phyloP scores from a whole-genome alignment of 2,888 invertebrate species.

The Pasiphila rectangulata region DNA sequence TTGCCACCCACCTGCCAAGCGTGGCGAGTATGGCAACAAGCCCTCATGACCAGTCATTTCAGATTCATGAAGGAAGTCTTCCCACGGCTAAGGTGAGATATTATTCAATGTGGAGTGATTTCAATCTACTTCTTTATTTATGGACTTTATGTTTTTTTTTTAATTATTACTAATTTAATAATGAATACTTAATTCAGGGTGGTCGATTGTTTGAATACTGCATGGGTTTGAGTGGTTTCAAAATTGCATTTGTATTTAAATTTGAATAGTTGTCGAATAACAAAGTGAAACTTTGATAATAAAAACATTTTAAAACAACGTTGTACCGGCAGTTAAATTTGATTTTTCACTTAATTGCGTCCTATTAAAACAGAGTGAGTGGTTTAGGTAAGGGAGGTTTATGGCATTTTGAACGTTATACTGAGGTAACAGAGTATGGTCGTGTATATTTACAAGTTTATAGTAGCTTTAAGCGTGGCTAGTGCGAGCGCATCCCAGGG shows the following conservation, averaged over 20 bases:
- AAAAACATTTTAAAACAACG: constrained; percentile 23
- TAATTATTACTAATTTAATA: no score
- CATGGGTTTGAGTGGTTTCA: constrained; percentile 13
- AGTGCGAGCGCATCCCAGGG: constrained; percentile 35
- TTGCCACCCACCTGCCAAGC: no score
- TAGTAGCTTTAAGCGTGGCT: background rate
- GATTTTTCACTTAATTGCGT: constrained; percentile 47
- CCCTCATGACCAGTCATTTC: no score
- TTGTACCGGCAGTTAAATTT: constrained; percentile 39
- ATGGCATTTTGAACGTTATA: constrained; percentile 23
- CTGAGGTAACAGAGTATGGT: constrained; percentile 23
- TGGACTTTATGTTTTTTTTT: no score
- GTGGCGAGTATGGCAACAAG: no score
- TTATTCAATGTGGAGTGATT: no score
- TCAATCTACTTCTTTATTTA: no score
- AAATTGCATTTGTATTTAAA: constrained; percentile 22
- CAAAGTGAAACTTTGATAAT: constrained; percentile 22
- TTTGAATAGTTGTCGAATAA: constrained; percentile 6
- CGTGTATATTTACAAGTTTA: constrained; percentile 7
- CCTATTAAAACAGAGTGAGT: constrained; percentile 38
- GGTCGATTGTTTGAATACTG: no score
- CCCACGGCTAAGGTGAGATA: no score
- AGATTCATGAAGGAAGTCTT: no score
- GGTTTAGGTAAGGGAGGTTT: constrained; percentile 20
- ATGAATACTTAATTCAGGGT: no score